phyloP scores from a whole-genome alignment of 1,140 invertebrate species.

The Drosophila baimaii region DNA sequence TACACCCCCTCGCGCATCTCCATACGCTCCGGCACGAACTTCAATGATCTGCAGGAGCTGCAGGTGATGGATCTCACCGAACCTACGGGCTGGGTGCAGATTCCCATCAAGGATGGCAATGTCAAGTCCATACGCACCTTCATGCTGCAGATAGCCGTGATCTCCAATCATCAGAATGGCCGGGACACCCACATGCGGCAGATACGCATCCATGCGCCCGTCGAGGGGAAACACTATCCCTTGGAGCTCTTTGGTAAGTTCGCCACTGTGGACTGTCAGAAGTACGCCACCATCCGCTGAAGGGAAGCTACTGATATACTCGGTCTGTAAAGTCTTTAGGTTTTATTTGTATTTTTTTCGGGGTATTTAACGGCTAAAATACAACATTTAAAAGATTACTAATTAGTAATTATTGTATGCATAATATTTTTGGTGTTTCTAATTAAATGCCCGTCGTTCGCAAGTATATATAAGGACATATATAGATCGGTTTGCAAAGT shows the following conservation, averaged over 20 bases:
- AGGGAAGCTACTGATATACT: constrained; percentile 27
- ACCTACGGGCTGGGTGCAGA: constrained; percentile 97
- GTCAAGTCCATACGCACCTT: constrained; percentile 96
- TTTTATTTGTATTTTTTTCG: constrained; percentile 27
- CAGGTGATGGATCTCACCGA: constrained; percentile 97
- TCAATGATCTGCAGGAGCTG: constrained; percentile 98
- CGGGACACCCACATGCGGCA: constrained; percentile 98
- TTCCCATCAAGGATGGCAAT: constrained; percentile 95
- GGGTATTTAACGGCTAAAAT: constrained; percentile 45
- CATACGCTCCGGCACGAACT: constrained; percentile 96
- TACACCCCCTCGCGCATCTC: constrained; percentile 99
- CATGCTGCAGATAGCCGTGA: constrained; percentile 98
- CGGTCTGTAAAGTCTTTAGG: constrained; percentile 19
- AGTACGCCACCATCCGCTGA: constrained; percentile 91
- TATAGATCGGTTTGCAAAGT: constrained; percentile 30
- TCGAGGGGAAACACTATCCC: constrained; percentile 90
- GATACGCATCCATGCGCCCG: constrained; percentile 97
- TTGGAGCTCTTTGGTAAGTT: constrained; percentile 91
- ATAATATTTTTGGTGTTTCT: constrained; percentile 64
- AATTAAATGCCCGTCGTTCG: constrained; percentile 58
- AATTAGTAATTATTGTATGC: constrained; percentile 43
- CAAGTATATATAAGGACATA: constrained; percentile 47
- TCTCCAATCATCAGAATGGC: constrained; percentile 99
- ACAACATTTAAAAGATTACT: constrained; percentile 57
- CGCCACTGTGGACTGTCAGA: constrained; percentile 92